Evolutionary conservation across 2,113 vertebrate genomes (phyloP).

Genomic region (Anhinga anhinga): DNA sequence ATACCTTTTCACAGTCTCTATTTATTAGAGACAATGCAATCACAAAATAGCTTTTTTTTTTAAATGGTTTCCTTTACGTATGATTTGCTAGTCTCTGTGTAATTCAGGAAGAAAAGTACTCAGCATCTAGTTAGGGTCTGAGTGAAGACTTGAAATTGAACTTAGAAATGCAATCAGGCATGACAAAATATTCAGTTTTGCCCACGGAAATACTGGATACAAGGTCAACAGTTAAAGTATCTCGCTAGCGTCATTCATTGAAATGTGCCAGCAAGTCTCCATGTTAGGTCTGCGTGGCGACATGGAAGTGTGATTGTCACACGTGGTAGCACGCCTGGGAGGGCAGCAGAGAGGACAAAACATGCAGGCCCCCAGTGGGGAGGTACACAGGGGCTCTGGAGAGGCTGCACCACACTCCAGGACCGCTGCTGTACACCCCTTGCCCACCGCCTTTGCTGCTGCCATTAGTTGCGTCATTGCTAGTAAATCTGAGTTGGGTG

Average conservation of each 20-base stretch:
- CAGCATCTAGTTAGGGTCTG: neutral
- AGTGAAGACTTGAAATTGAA: neutral
- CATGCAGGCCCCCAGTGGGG: neutral
- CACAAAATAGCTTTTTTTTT: neutral
- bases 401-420: neutral
- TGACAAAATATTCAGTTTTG: neutral
- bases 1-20: slow-evolving; percentile 19
- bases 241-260: neutral
- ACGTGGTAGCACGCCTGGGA: rapidly evolving
- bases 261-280: neutral
- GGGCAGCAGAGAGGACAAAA: neutral
- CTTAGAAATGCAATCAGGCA: neutral
- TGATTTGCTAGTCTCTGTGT: neutral
- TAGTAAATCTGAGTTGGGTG: neutral
- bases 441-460: neutral
- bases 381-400: neutral
- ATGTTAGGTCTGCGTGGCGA: neutral
- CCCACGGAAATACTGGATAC: neutral
- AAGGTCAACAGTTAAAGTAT: neutral
- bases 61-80: neutral
- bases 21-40: slow-evolving; percentile 3
- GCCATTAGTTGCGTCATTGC: neutral
- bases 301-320: neutral
- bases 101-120: neutral
- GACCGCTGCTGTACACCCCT: neutral